Percentiles rank a stretch among this genome's conserved stretches.
Evolutionary conservation across 2,888 invertebrate genomes (phyloP).

Genomic region (Drosophila rubida): DNA sequence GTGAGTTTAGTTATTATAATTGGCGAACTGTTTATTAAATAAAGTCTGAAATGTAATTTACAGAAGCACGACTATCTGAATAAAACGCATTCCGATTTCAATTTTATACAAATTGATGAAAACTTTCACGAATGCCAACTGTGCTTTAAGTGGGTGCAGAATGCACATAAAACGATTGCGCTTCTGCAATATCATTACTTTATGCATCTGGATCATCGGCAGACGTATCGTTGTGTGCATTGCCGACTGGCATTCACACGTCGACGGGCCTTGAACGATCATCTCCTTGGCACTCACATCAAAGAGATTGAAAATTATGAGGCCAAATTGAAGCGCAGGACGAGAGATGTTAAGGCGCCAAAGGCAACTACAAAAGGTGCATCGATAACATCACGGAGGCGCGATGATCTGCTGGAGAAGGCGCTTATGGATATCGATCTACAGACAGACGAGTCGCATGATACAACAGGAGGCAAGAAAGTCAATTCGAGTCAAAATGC

Average conservation of each 20-base stretch:
- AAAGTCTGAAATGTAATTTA: neutral
- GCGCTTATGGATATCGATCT: constrained; percentile 75
- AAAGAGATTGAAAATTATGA: constrained; percentile 63
- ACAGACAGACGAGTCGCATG: constrained; percentile 51
- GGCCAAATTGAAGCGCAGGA: constrained; percentile 45
- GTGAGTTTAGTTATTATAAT: constrained; percentile 24
- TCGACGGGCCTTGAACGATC: constrained; percentile 71
- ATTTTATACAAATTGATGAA: constrained; percentile 74
- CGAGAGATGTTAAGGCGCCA: constrained; percentile 13
- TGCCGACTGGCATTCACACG: constrained; percentile 71
- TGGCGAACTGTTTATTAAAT: neutral
- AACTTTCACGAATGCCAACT: constrained; percentile 78
- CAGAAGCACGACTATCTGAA: constrained; percentile 71
- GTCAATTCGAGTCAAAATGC: constrained; percentile 26
- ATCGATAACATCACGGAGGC: constrained; percentile 21
- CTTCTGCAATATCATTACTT: constrained; percentile 81
- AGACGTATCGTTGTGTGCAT: constrained; percentile 78
- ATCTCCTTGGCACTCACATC: constrained; percentile 59
- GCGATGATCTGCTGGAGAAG: constrained; percentile 73
- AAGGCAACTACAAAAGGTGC: neutral
- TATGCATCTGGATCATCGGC: constrained; percentile 71
- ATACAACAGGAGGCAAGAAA: constrained; percentile 2
- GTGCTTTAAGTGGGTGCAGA: constrained; percentile 79
- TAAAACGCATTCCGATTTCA: constrained; percentile 74
- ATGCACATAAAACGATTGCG: constrained; percentile 77